phyloP scores from a whole-genome alignment of 2,888 invertebrate genomes.

The Thelaira solivaga region DNA sequence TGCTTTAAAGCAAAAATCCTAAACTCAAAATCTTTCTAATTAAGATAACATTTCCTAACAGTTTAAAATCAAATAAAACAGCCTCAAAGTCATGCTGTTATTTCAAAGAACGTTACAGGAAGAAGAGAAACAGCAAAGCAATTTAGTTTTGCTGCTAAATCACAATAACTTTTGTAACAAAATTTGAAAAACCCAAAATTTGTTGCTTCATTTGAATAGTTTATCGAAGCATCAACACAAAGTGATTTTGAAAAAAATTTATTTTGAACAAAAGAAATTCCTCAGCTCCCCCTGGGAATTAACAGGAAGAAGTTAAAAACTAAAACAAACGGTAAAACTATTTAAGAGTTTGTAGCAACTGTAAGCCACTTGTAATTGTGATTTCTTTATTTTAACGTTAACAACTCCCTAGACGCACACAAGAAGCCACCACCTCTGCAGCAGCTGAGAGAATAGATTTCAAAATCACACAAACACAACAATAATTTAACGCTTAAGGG shows the following conservation, averaged over 20 bases:
- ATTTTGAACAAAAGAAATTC: conserved; percentile 3
- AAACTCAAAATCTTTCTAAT: no score
- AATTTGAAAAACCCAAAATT: neutral
- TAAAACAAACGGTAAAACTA: neutral
- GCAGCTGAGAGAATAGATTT: conserved; percentile 17
- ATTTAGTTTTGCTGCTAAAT: neutral
- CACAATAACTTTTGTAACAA: neutral
- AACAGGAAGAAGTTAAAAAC: neutral
- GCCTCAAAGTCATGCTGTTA: no score
- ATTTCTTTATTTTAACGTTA: neutral
- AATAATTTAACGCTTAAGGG: conserved; percentile 5
- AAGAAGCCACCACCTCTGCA: neutral
- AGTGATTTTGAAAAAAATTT: conserved; percentile 21
- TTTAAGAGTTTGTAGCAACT: conserved; percentile 1
- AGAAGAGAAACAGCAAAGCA: neutral
- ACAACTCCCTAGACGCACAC: neutral
- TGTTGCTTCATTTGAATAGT: conserved; percentile 19
- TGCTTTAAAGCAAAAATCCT: no score
- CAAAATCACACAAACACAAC: conserved; percentile 21
- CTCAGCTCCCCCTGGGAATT: no score
- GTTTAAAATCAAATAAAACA: no score
- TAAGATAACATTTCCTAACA: no score
- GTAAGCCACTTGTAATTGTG: conserved; percentile 41
- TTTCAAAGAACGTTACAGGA: no score
- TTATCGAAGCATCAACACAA: conserved; percentile 21